Evolutionary conservation across 2,113 vertebrate genomes (phyloP).

Genomic region (Azemiops feae): DNA sequence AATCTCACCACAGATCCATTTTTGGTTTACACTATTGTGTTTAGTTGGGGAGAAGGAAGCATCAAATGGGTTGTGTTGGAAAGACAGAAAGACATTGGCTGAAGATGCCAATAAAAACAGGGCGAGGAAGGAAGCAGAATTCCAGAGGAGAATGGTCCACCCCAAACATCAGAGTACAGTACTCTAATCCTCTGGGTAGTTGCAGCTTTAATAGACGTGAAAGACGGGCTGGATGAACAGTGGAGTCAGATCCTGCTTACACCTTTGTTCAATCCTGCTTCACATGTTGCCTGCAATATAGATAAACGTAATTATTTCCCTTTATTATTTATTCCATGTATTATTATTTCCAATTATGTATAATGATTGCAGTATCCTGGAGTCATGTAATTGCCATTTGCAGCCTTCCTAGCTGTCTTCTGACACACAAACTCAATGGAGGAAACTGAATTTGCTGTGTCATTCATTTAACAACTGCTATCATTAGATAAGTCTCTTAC

Average conservation of each 20-base stretch:
- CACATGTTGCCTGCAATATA: background rate
- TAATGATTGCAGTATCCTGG: too few species aligned
- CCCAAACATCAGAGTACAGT: background rate
- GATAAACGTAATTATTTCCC: background rate
- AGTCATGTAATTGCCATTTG: too few species aligned
- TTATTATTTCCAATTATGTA: too few species aligned
- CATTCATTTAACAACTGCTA: too few species aligned
- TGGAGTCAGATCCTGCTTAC: background rate
- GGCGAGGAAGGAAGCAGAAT: constrained; percentile 12
- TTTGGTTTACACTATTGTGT: background rate
- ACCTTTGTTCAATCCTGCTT: background rate
- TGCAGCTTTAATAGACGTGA: background rate
- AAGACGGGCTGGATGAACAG: background rate
- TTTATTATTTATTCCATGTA: too few species aligned
- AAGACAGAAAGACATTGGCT: background rate
- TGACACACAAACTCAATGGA: too few species aligned
- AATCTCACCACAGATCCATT: background rate
- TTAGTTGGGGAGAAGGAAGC: background rate
- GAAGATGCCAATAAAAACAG: constrained; percentile 14
- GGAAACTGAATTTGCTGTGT: too few species aligned
- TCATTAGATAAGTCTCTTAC: background rate
- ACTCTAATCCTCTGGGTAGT: background rate
- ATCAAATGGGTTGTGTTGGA: background rate
- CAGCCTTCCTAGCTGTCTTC: too few species aligned
- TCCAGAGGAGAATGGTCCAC: background rate